A percentile compares a stretch with the other conserved stretches of the same genome.
Conservation (phyloP, 2,797 vertebrate species). For the Distichodus sexfasciatus region DNA sequence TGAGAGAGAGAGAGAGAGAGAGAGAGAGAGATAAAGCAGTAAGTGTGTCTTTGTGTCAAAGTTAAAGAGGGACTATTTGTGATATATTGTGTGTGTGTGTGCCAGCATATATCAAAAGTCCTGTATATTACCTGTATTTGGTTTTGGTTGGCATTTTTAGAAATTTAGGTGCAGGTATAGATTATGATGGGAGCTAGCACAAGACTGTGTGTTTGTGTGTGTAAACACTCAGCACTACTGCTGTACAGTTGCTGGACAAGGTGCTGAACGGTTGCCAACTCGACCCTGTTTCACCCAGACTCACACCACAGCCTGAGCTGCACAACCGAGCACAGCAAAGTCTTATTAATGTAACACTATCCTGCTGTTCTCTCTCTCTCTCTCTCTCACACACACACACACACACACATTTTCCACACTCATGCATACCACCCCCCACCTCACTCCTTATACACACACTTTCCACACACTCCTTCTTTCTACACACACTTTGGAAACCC, state of each 20-base stretch:
- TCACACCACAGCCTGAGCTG: slow-evolving; percentile 56
- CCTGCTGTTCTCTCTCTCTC: slow-evolving; percentile 24
- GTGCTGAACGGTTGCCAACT: slow-evolving; percentile 45
- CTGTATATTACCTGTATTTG: too few species aligned
- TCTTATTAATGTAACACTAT: slow-evolving; percentile 70
- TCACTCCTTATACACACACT: slow-evolving; percentile 2
- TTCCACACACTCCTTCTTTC: slow-evolving; percentile 8
- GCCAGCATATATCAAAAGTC: too few species aligned
- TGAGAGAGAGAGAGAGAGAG: not conserved
- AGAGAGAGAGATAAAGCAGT: not conserved
- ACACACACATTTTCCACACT: not conserved
- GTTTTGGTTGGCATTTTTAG: too few species aligned
- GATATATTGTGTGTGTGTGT: not conserved
- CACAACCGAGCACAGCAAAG: slow-evolving; percentile 58
- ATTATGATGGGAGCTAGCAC: slow-evolving; percentile 49
- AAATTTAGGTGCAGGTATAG: too few species aligned
- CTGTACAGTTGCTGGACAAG: slow-evolving; percentile 20
- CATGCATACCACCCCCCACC: too few species aligned
- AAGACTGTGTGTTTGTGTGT: slow-evolving; percentile 36
- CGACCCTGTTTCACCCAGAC: slow-evolving; percentile 45
- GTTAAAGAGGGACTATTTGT: not conserved
- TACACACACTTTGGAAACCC: slow-evolving; percentile 9
- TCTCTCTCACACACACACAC: not conserved
- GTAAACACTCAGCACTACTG: slow-evolving; percentile 11
- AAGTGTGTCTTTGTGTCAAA: not conserved